phyloP scores from a whole-genome alignment of 2,888 invertebrate genomes.

The Amphipyra tragopoginis region DNA sequence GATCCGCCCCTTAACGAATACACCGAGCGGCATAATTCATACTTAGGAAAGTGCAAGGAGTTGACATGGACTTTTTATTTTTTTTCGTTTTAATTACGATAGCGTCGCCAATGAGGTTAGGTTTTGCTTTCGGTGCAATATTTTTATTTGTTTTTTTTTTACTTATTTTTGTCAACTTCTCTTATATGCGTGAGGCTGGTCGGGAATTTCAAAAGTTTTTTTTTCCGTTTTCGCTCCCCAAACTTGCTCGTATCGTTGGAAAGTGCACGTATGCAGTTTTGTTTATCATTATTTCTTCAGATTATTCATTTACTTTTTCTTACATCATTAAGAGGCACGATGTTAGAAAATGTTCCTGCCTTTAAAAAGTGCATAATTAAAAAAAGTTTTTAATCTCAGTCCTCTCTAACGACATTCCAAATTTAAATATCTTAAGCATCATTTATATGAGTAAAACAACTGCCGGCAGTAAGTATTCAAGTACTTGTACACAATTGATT shows the following conservation, averaged over 20 bases:
- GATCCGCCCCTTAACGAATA: slow-evolving; percentile 90
- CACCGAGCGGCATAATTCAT: slow-evolving; percentile 90
- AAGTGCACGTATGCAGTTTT: slow-evolving; percentile 32
- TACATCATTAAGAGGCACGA: not conserved
- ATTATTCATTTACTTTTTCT: slow-evolving; percentile 8
- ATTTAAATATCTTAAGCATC: slow-evolving; percentile 58
- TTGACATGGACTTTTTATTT: slow-evolving; percentile 80
- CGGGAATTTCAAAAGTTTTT: slow-evolving; percentile 34
- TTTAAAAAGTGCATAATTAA: not conserved
- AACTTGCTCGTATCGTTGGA: slow-evolving; percentile 43
- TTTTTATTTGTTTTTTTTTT: slow-evolving; percentile 49
- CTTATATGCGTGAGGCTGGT: slow-evolving; percentile 43
- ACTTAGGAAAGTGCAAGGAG: slow-evolving; percentile 89
- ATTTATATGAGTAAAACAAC: slow-evolving; percentile 43
- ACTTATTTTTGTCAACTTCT: slow-evolving; percentile 26
- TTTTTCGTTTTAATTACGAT: slow-evolving; percentile 70
- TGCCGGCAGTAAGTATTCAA: slow-evolving; percentile 23
- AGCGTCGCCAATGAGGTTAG: slow-evolving; percentile 67
- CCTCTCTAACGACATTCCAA: slow-evolving; percentile 44
- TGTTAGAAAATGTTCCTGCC: no score
- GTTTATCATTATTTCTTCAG: slow-evolving; percentile 27
- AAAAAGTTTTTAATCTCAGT: not conserved
- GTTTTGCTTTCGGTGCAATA: slow-evolving; percentile 49
- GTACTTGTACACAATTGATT: slow-evolving; percentile 48
- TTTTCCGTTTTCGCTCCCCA: slow-evolving; percentile 18